Evolutionary conservation across 2,113 vertebrate species (phyloP).

Genomic region (Micromys minutus): DNA sequence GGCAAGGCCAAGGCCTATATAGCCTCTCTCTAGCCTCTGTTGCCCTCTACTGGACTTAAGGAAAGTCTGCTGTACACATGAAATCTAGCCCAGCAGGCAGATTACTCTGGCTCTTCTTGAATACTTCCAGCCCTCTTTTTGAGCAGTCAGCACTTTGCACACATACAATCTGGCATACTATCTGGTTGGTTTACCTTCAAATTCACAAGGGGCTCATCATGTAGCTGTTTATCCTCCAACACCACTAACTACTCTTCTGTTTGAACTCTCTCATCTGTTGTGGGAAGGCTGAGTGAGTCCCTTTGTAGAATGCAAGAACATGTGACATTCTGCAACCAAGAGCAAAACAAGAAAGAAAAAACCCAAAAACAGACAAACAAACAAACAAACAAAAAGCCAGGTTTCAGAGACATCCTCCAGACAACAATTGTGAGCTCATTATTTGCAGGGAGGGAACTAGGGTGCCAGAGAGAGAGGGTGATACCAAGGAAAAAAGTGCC

Average conservation of each 20-base stretch:
- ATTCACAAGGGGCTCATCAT: not conserved
- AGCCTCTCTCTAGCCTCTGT: not conserved
- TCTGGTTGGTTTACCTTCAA: not conserved
- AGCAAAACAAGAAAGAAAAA: not conserved
- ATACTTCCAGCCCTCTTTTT: not conserved
- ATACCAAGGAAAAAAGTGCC: accelerated
- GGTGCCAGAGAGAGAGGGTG: no score
- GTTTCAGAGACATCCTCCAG: not conserved
- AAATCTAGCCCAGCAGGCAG: not conserved
- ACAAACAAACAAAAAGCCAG: not conserved
- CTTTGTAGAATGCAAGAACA: not conserved
- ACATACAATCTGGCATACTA: not conserved
- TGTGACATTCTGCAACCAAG: not conserved
- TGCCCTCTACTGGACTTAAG: not conserved
- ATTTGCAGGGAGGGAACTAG: accelerated
- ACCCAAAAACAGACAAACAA: no score
- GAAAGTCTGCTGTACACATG: not conserved
- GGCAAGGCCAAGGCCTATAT: not conserved
- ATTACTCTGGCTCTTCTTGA: not conserved
- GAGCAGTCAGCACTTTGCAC: no score
- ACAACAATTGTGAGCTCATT: accelerated
- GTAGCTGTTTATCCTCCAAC: not conserved
- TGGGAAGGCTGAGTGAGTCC: not conserved
- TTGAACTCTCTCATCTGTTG: not conserved
- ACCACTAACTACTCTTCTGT: not conserved